Base-by-base conservation (phyloP, 2,113 vertebrate genomes). In the Boleophthalmus pectinirostris region DNA sequence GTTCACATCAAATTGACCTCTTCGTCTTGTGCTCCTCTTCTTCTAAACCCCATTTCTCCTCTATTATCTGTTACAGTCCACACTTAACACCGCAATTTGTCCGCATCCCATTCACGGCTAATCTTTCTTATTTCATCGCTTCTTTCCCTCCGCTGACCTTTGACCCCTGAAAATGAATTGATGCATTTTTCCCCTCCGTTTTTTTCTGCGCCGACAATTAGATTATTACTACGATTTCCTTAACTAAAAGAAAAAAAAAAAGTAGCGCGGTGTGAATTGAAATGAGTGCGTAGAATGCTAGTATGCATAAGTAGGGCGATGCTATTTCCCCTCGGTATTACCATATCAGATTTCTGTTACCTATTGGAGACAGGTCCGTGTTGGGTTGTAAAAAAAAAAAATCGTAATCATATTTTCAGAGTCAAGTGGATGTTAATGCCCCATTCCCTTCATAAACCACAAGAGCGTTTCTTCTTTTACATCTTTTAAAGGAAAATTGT, bases 401-500 rank as follows among this genome's bases (percentile, higher is more conserved):
- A 63, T 3, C 8, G 7, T 54, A 92, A 87, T 85, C 86, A 78
- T 66, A 84, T 91, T 89, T 88, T 92, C 84, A 85, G 87, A 94
- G 93, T 93, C 92, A 94, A 93, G 92, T 93, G 91, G 90, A 92
- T 93, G 89, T 91, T 92, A 93, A 93, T 91, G 90, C 91, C 88
- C 91, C 82, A 66, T 92, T 92, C 87, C 75, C 82, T 90, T 92
- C 87, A 90, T 91, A 92, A 92, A 90, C 87, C 83, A 79, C 47
- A 25, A 81, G 85, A 74, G 72, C 86, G 90, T 91, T 91, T 89
- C 89, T 89, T 72, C 85, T 91, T 58, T 58, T 90, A 87, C 86
- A 88, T 91, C 89, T 90, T 91, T 93, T 90, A 91, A 92, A 87
- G 87, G 82, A 87, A 91, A 92, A 94, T 92, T 91, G 90, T 91